Base-by-base conservation (phyloP, 2,888 invertebrate species). In the Erebia epiphron region DNA sequence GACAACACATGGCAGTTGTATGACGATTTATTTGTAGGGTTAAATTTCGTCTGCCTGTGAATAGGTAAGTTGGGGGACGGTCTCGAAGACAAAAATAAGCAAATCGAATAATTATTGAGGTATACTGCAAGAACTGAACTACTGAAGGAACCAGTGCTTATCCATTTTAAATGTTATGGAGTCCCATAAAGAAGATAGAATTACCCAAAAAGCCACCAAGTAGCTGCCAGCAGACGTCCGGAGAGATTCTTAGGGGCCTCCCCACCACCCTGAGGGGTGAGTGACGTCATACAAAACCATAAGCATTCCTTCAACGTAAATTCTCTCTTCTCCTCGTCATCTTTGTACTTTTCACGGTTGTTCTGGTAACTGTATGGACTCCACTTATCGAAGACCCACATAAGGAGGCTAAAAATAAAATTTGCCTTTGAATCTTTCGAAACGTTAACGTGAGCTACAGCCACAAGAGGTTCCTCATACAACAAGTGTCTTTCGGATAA, bases 251-350 rank as follows among this genome's bases (percentile, higher is more conserved):
- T 98, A 0, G 99, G 99, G 0, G 98, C 98, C 87, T 99, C 98
- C 0, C 98, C 98, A 0, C 98, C 98, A 0, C 98, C 98, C 88
- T 97, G 95, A 0, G 99, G 99, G 0, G 99, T 99, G 18, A 99
- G 90, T 50, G 99, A 99, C 56, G 99, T 99, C 98, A 99, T 98
- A 83, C 99, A 99, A 87, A 99, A 99, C 99, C 99, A 99, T 0
- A 99, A 94, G 82, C 99, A 99, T 88, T 99, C 99, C 85, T 98
- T 99, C 50, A 99, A 89, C 60, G 97, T 98, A 83, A 99, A 99
- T 83, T 98, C 98, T 4, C 99, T 94, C 83, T 98, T 98, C 82
- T 98, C 98, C 77, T 98, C 98, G 78, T 98, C 98, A 70, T 98
- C 97, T 83, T 96, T 97, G 84, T 98, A 98, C 83, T 98, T 98